Conservation (phyloP, 2,113 vertebrate species). For the Scopus umbretta region DNA sequence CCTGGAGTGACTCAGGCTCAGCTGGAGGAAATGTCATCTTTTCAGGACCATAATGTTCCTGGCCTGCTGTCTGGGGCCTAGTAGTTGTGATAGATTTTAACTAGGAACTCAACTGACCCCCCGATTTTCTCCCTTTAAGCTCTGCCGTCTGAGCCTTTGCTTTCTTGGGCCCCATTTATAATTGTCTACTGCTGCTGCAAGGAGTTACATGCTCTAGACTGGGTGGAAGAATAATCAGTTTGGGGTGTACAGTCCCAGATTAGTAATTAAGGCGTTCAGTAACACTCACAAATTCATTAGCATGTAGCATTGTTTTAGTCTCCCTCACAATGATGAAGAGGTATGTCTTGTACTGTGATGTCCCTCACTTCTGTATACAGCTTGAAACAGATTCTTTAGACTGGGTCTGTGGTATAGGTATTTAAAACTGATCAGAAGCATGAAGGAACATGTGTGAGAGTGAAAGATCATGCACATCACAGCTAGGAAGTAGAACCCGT, state of each 20-base stretch:
- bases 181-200: neutral
- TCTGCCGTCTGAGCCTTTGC: neutral
- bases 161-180: neutral
- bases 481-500: neutral
- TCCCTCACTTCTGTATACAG: neutral
- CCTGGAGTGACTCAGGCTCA: neutral
- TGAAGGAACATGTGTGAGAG: neutral
- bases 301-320: neutral
- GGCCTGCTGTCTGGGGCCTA: neutral
- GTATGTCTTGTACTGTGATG: neutral
- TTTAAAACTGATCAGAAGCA: neutral
- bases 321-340: neutral
- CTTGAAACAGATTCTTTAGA: neutral
- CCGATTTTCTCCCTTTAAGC: neutral
- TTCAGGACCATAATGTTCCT: neutral
- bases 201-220: neutral
- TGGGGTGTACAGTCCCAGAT: neutral
- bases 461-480: neutral
- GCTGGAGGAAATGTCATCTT: neutral
- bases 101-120: neutral
- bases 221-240: neutral
- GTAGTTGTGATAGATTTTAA: neutral
- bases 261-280: neutral
- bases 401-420: neutral
- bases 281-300: neutral